A percentile compares a stretch with the other conserved stretches of the same genome.
Conservation (phyloP, 2,113 vertebrate genomes). For the Ornithorhynchus anatinus region DNA sequence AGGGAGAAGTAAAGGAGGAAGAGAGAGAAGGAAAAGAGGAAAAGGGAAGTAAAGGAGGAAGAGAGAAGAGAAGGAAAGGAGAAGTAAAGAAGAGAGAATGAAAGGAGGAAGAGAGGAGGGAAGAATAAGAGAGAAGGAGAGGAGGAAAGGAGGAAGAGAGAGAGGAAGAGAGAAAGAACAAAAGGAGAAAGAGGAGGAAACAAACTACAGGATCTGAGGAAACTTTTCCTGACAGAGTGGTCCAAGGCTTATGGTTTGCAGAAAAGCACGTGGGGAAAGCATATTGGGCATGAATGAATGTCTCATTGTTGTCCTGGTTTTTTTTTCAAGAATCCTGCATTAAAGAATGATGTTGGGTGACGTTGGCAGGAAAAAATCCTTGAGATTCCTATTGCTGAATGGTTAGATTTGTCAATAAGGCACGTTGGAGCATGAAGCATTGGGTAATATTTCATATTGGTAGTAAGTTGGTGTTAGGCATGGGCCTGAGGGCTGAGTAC, state of each 20-base stretch:
- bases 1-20: not conserved
- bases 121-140: not conserved
- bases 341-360: conserved; percentile 46
- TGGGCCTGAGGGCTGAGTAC: conserved; percentile 16
- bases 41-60: not conserved
- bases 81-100: not conserved
- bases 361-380: conserved; percentile 20
- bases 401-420: conserved; percentile 48
- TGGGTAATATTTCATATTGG: conserved; percentile 54
- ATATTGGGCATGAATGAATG: conserved; percentile 28
- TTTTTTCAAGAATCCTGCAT: conserved; percentile 39
- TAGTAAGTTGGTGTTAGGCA: conserved; percentile 24
- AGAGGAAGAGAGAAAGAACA: not conserved
- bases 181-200: not conserved
- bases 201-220: not conserved
- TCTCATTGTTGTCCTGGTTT: conserved; percentile 38
- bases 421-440: conserved; percentile 54
- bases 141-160: not conserved
- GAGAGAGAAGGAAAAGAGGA: not conserved
- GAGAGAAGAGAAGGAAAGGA: not conserved
- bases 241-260: not conserved
- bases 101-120: not conserved
- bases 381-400: conserved; percentile 39
- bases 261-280: conserved; percentile 5
- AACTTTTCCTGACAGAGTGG: conserved; percentile 12